Evolutionary conservation across 92 coral and sea anemone species (phyloP).

Genomic region (Umimayanthus chanpuru): DNA sequence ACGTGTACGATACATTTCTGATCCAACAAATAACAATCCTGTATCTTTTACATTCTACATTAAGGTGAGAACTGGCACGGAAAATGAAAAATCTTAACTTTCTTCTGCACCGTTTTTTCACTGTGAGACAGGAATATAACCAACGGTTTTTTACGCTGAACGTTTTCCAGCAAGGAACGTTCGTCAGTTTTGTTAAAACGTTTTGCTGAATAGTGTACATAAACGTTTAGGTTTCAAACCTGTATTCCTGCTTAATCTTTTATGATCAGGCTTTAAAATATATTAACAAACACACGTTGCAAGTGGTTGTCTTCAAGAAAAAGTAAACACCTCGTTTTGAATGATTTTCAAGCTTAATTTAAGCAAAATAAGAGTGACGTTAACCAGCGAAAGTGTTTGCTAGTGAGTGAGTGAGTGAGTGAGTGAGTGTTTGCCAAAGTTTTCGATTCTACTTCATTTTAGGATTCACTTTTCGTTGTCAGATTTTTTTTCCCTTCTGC

Average conservation of each 20-base stretch:
- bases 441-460: neutral
- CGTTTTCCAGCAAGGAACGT: neutral
- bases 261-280: too few relatives aligned
- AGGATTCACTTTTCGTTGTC: neutral
- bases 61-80: neutral
- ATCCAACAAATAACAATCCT: neutral
- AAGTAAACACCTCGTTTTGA: neutral
- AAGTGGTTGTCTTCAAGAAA: neutral
- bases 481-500: too few relatives aligned
- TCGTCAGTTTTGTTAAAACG: neutral
- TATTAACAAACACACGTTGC: neutral
- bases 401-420: neutral
- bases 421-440: neutral
- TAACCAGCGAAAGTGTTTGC: neutral
- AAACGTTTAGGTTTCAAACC: too few relatives aligned
- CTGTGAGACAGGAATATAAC: neutral
- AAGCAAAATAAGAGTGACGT: too few relatives aligned
- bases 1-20: neutral
- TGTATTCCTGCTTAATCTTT: neutral
- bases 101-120: neutral
- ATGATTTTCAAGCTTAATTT: neutral
- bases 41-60: neutral
- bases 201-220: neutral
- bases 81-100: neutral
- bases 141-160: neutral